Base-by-base conservation (phyloP, 1,140 invertebrate genomes). In the Hylaeus volcanicus region DNA sequence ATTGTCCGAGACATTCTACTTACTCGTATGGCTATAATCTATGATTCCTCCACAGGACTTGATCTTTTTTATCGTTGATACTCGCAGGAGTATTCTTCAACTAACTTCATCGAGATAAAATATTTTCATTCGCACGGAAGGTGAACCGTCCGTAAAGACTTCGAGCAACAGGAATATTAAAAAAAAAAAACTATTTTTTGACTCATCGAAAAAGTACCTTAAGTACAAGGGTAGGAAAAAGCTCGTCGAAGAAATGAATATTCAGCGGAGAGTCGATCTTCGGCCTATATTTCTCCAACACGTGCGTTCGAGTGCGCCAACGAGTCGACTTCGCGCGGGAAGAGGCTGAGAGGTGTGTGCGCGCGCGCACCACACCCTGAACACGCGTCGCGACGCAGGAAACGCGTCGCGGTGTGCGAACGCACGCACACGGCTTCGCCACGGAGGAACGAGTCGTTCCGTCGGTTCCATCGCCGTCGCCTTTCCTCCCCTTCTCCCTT, bases 391-490 rank as follows among this genome's bases (percentile, higher is more conserved):
- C 12, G 15, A 5, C 58, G 58, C 5, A 60, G 58, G 58, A 60
- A 60, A n/a, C 26, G 56, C 45, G 45, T 51, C 51, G 51, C 9
- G 43, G 43, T 8, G 56, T 5, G n/a, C 11, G 26, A n/a, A 26
- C 9, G 58, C 26, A 26, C 56, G 66, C 56, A 80, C 58, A 79
- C 75, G 12, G 45, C 45, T 26, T 48, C 26, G 41, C 45, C 51
- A 41, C 37, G 26, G 9, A 60, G n/a, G 12, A 58, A 71, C 73
- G 70, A 64, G 55, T 55, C 71, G 72, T 81, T 65, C 70, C 70
- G 60, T 79, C 72, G 83, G 72, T 68, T 74, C 71, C 74, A 69
- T 60, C 66, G 71, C 84, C 26, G 65, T 80, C 58, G 72, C 51
- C 65, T 43, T 51, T 48, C 61, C 63, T 71, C 26, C 71, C 74